These are phyloP conservation scores for Drosophila emarginata DNA, from an alignment of 2,888 invertebrate species.

Conservation along the genomic window DNA sequence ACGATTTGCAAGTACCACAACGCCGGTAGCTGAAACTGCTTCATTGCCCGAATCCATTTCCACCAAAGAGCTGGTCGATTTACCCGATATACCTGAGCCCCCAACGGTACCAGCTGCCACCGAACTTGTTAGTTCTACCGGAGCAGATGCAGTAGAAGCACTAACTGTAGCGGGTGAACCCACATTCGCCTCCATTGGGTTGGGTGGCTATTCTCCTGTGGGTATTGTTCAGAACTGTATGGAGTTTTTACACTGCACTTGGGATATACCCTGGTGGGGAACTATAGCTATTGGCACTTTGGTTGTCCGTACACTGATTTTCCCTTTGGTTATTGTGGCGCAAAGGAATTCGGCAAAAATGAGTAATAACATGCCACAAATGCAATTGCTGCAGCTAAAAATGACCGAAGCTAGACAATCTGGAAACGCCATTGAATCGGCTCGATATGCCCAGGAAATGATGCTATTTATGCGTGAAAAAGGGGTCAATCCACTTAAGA, in stretches of 20 bases:
- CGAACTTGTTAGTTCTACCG: constrained; percentile 1
- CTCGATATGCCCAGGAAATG: constrained; percentile 90
- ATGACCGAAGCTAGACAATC: constrained; percentile 92
- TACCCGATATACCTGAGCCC: constrained; percentile 77
- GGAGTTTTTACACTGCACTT: constrained; percentile 91
- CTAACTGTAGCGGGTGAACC: constrained; percentile 86
- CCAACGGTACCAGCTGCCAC: constrained; percentile 44
- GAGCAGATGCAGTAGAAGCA: constrained; percentile 41
- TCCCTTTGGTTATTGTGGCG: constrained; percentile 92
- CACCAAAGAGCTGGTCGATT: constrained; percentile 52
- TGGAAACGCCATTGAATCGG: constrained; percentile 91
- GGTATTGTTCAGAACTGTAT: constrained; percentile 91
- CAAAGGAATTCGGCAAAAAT: constrained; percentile 92
- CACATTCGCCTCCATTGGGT: constrained; percentile 90
- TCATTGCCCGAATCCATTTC: constrained; percentile 25
- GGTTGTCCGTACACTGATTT: constrained; percentile 88
- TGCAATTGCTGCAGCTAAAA: constrained; percentile 91
- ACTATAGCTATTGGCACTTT: constrained; percentile 92
- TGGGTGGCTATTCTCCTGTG: constrained; percentile 92
- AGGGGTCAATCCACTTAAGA: constrained; percentile 90
- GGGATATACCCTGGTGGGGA: constrained; percentile 96
- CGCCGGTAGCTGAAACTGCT: constrained; percentile 27
- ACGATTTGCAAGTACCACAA: constrained; percentile 68
- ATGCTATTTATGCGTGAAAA: constrained; percentile 92
- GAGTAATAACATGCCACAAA: constrained; percentile 93